These are phyloP conservation scores for Meloe dianella DNA, from an alignment of 2,888 invertebrate genomes.

Conservation along the genomic window DNA sequence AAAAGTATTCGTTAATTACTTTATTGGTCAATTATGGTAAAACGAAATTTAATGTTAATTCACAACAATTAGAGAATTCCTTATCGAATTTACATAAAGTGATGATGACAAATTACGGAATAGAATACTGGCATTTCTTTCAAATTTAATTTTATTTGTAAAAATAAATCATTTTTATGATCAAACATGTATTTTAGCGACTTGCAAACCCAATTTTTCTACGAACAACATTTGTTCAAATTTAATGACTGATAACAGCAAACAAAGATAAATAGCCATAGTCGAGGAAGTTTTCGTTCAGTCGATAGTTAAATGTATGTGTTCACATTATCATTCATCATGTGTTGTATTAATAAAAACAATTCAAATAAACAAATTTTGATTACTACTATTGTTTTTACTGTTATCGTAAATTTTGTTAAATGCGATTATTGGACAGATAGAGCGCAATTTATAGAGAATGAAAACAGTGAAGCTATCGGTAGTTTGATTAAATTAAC, in stretches of 20 bases:
- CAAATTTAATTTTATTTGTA: too few species aligned
- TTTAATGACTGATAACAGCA: background rate
- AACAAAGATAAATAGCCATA: too few species aligned
- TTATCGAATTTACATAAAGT: too few species aligned
- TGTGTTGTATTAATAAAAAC: background rate
- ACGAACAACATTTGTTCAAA: background rate
- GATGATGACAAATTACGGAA: too few species aligned
- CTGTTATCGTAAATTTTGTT: background rate
- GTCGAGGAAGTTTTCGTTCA: background rate
- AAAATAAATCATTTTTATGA: too few species aligned
- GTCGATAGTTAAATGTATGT: background rate
- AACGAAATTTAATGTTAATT: too few species aligned
- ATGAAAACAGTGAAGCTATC: slow-evolving; percentile 34
- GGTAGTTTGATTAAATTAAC: slow-evolving; percentile 52
- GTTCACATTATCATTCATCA: background rate
- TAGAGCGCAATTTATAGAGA: slow-evolving; percentile 34
- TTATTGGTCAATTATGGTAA: too few species aligned
- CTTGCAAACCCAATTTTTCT: too few species aligned
- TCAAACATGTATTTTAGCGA: too few species aligned
- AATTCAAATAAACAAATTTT: background rate
- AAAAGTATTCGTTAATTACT: too few species aligned
- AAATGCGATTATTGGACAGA: slow-evolving; percentile 38
- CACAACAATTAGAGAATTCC: too few species aligned
- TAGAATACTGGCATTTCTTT: too few species aligned
- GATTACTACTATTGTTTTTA: background rate